Percentiles rank a stretch among this genome's conserved stretches.
phyloP scores from a whole-genome alignment of 2,113 vertebrate genomes.

The Peromyscus californicus region DNA sequence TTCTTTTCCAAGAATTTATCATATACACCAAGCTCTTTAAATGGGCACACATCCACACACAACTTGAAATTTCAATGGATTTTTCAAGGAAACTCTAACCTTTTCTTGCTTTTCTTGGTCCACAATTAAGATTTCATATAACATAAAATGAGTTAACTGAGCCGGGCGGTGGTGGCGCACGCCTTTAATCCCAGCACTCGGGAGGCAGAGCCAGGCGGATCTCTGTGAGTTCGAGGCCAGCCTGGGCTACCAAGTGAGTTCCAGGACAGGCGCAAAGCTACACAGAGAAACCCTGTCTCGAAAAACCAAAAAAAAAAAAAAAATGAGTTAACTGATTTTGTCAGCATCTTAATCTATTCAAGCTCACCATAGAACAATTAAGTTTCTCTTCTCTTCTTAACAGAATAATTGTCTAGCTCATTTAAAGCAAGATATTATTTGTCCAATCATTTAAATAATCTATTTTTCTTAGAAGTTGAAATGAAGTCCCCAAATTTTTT shows the following conservation, averaged over 20 bases:
- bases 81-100: slow-evolving; percentile 40
- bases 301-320: too few relatives aligned
- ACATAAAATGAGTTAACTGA: not conserved
- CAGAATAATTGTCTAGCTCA: not conserved
- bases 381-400: not conserved
- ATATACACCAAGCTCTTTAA: not conserved
- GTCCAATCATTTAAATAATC: not conserved
- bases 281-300: too few relatives aligned
- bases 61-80: not conserved
- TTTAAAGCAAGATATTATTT: not conserved
- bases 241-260: too few relatives aligned
- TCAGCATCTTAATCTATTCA: not conserved
- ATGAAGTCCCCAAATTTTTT: not conserved
- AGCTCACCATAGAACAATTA: not conserved
- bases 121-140: not conserved
- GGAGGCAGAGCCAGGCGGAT: too few relatives aligned
- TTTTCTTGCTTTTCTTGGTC: not conserved
- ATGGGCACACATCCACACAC: not conserved
- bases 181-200: too few relatives aligned
- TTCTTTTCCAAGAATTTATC: slow-evolving; percentile 4
- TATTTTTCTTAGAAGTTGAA: slow-evolving; percentile 14
- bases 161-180: too few relatives aligned
- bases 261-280: too few relatives aligned
- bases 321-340: not conserved
- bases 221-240: too few relatives aligned